Evolutionary conservation across 2,113 vertebrate species (phyloP).

Genomic region (Polyodon spathula): DNA sequence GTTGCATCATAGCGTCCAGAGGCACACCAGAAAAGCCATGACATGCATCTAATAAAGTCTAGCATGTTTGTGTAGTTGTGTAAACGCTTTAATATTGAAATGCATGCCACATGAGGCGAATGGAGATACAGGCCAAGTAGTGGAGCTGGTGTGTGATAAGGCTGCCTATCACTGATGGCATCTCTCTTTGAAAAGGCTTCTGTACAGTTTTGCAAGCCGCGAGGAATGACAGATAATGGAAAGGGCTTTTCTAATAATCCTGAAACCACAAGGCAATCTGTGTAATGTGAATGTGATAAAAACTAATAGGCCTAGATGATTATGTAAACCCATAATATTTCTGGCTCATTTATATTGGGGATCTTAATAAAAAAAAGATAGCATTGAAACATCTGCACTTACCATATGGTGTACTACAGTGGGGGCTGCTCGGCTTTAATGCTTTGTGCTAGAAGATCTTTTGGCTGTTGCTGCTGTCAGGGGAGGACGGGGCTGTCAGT

Average conservation of each 20-base stretch:
- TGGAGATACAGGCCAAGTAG: neutral
- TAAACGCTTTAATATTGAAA: neutral
- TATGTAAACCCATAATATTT: neutral
- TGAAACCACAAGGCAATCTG: neutral
- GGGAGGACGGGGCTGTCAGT: too few species aligned
- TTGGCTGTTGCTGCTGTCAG: too few species aligned
- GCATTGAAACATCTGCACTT: slow-evolving; percentile 11
- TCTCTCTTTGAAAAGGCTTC: neutral
- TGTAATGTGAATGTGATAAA: neutral
- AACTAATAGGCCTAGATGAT: neutral
- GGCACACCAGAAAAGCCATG: neutral
- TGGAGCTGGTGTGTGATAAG: slow-evolving; percentile 6
- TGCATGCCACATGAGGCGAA: neutral
- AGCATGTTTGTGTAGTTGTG: neutral
- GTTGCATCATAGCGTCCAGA: neutral
- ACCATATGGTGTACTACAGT: slow-evolving; percentile 6
- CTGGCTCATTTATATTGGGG: slow-evolving; percentile 10
- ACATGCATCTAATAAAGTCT: neutral
- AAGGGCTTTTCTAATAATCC: slow-evolving; percentile 1
- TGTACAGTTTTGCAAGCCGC: neutral
- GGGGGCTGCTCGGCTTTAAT: too few species aligned
- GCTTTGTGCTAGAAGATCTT: too few species aligned
- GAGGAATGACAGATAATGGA: neutral
- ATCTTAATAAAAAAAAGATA: slow-evolving; percentile 8
- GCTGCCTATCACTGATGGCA: neutral